Conservation (phyloP, 2,113 vertebrate genomes). For the Noctilio leporinus region DNA sequence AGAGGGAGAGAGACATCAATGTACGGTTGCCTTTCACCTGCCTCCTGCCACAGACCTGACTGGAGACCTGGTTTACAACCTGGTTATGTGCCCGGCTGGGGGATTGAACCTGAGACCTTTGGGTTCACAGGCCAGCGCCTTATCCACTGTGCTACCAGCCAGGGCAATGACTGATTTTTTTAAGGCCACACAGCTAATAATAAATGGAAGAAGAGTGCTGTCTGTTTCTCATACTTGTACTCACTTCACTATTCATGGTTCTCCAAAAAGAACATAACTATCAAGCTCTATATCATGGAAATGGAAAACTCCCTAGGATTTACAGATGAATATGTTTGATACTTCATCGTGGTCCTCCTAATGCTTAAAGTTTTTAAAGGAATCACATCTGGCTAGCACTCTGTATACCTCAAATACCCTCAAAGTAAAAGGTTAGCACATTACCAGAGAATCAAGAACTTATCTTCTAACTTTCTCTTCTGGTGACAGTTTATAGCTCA, state of each 20-base stretch:
- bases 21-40: too few relatives aligned
- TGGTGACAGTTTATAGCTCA: background rate
- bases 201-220: background rate
- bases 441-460: background rate
- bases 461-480: background rate
- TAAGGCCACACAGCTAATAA: background rate
- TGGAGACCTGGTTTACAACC: too few relatives aligned
- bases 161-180: background rate
- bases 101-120: too few relatives aligned
- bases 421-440: background rate
- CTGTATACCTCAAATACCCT: background rate
- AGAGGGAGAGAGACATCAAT: too few relatives aligned
- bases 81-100: too few relatives aligned
- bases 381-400: background rate
- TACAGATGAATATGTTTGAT: background rate
- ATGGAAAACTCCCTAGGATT: background rate
- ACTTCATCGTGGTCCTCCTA: background rate
- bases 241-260: background rate
- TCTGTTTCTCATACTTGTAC: background rate
- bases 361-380: background rate
- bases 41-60: too few relatives aligned
- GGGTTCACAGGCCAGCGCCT: too few relatives aligned
- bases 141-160: too few relatives aligned
- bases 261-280: background rate
- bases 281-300: background rate